Evolutionary conservation across 2,888 invertebrate species (phyloP).

Genomic region (Thelaira solivaga): DNA sequence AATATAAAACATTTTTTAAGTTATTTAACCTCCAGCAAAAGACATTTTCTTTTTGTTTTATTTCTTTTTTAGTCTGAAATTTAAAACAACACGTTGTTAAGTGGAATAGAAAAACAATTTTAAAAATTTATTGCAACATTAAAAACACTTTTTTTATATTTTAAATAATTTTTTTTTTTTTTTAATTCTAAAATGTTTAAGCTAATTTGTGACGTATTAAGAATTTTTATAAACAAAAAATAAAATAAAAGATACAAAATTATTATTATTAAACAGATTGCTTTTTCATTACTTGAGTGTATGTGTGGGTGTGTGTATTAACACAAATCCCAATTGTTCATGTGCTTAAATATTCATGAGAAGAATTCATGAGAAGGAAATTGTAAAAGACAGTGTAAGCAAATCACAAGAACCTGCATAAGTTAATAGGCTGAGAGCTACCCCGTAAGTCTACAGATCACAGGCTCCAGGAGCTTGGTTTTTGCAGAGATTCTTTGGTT

Average conservation of each 20-base stretch:
- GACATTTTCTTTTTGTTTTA: too few species aligned
- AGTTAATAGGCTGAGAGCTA: too few species aligned
- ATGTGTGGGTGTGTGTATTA: neutral
- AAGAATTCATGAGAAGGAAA: too few species aligned
- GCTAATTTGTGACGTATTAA: conserved; percentile 51
- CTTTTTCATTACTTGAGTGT: neutral
- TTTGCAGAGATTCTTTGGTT: too few species aligned
- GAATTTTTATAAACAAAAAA: neutral
- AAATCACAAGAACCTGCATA: too few species aligned
- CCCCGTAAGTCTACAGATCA: too few species aligned
- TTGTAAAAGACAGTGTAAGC: too few species aligned
- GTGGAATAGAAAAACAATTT: neutral
- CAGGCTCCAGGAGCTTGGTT: too few species aligned
- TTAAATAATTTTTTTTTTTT: conserved; percentile 29
- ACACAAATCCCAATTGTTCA: too few species aligned
- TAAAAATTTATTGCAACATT: neutral
- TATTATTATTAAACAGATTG: neutral
- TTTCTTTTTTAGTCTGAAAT: neutral
- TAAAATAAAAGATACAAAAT: neutral
- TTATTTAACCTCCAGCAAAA: too few species aligned
- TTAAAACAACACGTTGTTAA: neutral
- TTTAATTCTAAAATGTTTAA: conserved; percentile 9
- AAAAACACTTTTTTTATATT: neutral
- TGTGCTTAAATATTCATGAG: too few species aligned
- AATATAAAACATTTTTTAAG: too few species aligned